A percentile compares a stretch with the other conserved stretches of the same genome.
phyloP scores from a whole-genome alignment of 2,113 vertebrate genomes.

The Pagrus major region DNA sequence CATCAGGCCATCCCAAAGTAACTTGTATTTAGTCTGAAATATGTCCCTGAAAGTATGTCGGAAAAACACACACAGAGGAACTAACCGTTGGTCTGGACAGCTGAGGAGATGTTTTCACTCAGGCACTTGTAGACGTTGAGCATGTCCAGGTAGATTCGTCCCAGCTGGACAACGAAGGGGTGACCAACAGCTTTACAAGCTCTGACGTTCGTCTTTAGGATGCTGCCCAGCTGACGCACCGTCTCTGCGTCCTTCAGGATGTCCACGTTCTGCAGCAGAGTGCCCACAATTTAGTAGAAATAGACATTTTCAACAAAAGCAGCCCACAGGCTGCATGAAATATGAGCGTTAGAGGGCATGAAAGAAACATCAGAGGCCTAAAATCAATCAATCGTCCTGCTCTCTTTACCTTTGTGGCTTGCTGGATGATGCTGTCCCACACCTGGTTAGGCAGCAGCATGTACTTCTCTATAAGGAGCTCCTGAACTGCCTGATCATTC shows the following conservation, averaged over 20 bases:
- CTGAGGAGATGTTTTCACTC: conserved; percentile 98
- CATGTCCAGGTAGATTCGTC: conserved; percentile 98
- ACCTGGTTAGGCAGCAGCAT: conserved; percentile 98
- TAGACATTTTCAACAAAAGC: not conserved
- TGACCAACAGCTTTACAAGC: conserved; percentile 97
- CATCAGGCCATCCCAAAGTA: too few relatives aligned
- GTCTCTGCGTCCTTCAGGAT: conserved; percentile 97
- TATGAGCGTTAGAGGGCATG: not conserved
- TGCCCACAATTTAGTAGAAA: not conserved
- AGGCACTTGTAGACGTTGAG: conserved; percentile 99
- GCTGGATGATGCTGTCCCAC: conserved; percentile 98
- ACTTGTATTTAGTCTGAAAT: too few relatives aligned
- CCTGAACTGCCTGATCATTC: conserved; percentile 94
- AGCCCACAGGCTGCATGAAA: not conserved
- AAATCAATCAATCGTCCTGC: conserved; percentile 76
- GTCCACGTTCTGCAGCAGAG: conserved; percentile 90
- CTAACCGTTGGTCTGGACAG: conserved; percentile 95
- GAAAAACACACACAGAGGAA: too few relatives aligned
- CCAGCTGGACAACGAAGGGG: conserved; percentile 95
- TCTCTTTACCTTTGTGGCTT: conserved; percentile 94
- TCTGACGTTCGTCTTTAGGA: conserved; percentile 96
- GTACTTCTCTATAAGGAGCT: conserved; percentile 97
- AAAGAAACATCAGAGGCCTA: not conserved
- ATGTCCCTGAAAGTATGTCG: too few relatives aligned
- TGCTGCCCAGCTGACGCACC: conserved; percentile 96